Conservation (phyloP, 1,140 invertebrate genomes). For the Caenorhabditis briggsae region DNA sequence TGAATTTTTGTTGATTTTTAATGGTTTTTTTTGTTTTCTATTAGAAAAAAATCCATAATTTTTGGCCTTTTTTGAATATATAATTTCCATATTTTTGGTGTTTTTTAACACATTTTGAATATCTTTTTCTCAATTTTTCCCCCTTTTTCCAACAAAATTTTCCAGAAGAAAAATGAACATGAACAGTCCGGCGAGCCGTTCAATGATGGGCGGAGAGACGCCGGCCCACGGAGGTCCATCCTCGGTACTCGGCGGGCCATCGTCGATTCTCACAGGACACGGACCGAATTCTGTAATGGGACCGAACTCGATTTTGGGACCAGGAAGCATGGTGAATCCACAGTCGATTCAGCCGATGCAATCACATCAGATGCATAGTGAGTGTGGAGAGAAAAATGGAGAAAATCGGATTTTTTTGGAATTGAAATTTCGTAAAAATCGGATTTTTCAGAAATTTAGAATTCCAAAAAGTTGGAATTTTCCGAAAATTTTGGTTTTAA, state of each 20-base stretch:
- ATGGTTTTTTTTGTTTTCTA: neutral
- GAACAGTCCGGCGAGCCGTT: slow-evolving; percentile 60
- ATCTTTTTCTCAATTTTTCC: neutral
- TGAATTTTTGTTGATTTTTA: slow-evolving; percentile 3
- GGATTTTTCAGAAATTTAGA: too few species aligned
- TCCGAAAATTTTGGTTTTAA: too few species aligned
- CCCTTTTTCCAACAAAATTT: neutral
- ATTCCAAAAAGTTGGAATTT: too few species aligned
- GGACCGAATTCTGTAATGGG: slow-evolving; percentile 55
- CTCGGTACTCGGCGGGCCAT: slow-evolving; percentile 50
- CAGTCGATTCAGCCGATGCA: slow-evolving; percentile 27
- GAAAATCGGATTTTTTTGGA: too few species aligned
- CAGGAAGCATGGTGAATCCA: slow-evolving; percentile 43
- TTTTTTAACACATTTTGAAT: neutral
- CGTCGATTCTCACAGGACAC: slow-evolving; percentile 29
- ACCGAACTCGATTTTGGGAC: slow-evolving; percentile 40
- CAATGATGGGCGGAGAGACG: slow-evolving; percentile 58
- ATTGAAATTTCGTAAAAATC: too few species aligned
- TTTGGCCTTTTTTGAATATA: too few species aligned
- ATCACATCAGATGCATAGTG: slow-evolving; percentile 35
- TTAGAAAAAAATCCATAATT: neutral
- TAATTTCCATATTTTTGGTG: neutral
- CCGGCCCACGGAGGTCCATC: slow-evolving; percentile 54
- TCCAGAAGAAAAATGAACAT: slow-evolving; percentile 30
- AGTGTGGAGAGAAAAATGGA: too few species aligned